Conservation (phyloP, 1,140 invertebrate genomes). For the Scaptomyza pallida region DNA sequence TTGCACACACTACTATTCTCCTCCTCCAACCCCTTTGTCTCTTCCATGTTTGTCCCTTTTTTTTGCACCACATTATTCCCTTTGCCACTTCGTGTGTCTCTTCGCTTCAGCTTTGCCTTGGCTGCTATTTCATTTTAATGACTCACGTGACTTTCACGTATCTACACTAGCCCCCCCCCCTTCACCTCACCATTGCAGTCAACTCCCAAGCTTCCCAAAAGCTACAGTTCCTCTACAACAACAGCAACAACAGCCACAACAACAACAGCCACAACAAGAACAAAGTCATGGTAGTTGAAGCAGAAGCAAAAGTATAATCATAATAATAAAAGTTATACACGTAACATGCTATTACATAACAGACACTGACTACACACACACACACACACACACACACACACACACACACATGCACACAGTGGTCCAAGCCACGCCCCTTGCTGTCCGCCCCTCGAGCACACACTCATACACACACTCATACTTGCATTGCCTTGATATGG, state of each 20-base stretch:
- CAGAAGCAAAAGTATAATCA: conserved; percentile 70
- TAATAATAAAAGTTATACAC: conserved; percentile 82
- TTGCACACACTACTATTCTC: conserved; percentile 10
- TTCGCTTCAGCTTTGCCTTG: conserved; percentile 41
- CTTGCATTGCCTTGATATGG: conserved; percentile 39
- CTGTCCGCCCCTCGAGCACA: conserved; percentile 7
- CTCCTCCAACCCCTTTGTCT: too few species aligned
- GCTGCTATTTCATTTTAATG: conserved; percentile 81
- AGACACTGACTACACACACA: conserved; percentile 43
- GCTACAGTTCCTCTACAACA: background rate
- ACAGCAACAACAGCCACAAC: conserved; percentile 3
- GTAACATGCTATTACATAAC: conserved; percentile 81
- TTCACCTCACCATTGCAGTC: conserved; percentile 27
- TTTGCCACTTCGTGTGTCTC: background rate
- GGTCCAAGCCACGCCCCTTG: conserved; percentile 16
- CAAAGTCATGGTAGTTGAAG: conserved; percentile 35
- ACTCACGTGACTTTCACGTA: conserved; percentile 81
- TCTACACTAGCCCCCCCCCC: conserved; percentile 52
- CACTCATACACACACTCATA: conserved; percentile 7
- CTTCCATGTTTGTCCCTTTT: conserved; percentile 37
- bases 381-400: conserved; percentile 23
- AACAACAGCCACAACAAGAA: conserved; percentile 32
- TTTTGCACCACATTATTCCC: background rate
- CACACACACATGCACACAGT: conserved; percentile 13
- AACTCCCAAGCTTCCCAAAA: conserved; percentile 20